Evolutionary conservation across 2,888 invertebrate genomes (phyloP).

Genomic region (Rhimphoctona megacephalus): DNA sequence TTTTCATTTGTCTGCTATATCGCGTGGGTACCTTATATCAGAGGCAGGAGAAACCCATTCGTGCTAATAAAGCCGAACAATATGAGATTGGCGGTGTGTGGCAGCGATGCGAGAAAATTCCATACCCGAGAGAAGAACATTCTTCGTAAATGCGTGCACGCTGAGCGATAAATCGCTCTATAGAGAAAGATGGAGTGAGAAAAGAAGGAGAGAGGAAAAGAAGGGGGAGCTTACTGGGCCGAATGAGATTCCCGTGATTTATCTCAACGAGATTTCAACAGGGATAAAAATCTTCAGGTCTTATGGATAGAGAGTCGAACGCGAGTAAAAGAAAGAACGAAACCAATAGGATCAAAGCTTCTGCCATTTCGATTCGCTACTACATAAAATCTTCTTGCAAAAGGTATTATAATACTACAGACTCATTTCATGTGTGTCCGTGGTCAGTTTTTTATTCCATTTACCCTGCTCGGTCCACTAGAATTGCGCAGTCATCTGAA

Average conservation of each 20-base stretch:
- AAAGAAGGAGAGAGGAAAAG: slow-evolving; percentile 16
- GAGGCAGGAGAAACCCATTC: slow-evolving; percentile 40
- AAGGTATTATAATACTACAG: slow-evolving; percentile 34
- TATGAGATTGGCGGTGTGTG: slow-evolving; percentile 59
- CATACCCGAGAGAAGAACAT: slow-evolving; percentile 43
- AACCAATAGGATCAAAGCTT: slow-evolving; percentile 27
- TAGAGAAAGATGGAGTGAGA: slow-evolving; percentile 56
- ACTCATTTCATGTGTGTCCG: slow-evolving; percentile 18
- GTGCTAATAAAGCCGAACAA: slow-evolving; percentile 69
- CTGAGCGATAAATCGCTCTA: slow-evolving; percentile 73
- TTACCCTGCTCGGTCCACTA: slow-evolving; percentile 26
- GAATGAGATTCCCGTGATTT: slow-evolving; percentile 77
- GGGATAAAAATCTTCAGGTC: slow-evolving; percentile 74
- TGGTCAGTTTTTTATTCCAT: slow-evolving; percentile 38
- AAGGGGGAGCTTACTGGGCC: slow-evolving; percentile 65
- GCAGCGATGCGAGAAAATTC: slow-evolving; percentile 54
- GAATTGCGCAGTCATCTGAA: slow-evolving; percentile 59
- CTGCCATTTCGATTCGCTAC: slow-evolving; percentile 33
- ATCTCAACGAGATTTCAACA: slow-evolving; percentile 77
- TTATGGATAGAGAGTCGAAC: slow-evolving; percentile 36
- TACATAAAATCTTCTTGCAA: slow-evolving; percentile 16
- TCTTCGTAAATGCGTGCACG: slow-evolving; percentile 68
- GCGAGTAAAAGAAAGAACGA: slow-evolving; percentile 32
- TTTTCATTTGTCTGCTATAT: slow-evolving; percentile 37
- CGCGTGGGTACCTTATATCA: slow-evolving; percentile 50